A percentile compares a stretch with the other conserved stretches of the same genome.
phyloP scores from a whole-genome alignment of 2,888 invertebrate genomes.

The Miltochrista miniata region DNA sequence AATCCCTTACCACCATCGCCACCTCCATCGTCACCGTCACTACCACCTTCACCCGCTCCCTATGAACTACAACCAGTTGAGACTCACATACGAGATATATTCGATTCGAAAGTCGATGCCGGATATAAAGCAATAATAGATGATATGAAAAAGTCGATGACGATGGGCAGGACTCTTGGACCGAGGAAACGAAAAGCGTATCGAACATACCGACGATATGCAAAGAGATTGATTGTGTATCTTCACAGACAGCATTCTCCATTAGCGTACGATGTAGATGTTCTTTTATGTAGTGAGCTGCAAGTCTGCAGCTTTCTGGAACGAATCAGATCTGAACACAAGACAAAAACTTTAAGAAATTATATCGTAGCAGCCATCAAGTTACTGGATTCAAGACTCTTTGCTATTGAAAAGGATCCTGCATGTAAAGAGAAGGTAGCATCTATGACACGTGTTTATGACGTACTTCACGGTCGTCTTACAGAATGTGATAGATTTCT shows the following conservation, averaged over 20 bases:
- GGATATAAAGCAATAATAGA: conserved; percentile 81
- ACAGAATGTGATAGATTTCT: conserved; percentile 74
- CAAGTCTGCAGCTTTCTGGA: conserved; percentile 78
- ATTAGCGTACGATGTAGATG: conserved; percentile 78
- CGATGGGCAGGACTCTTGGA: conserved; percentile 75
- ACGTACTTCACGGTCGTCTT: conserved; percentile 70
- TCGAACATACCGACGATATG: conserved; percentile 76
- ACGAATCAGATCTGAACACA: conserved; percentile 74
- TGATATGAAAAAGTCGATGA: conserved; percentile 82
- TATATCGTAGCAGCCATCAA: conserved; percentile 80
- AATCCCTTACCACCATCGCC: conserved; percentile 72
- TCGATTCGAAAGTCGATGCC: conserved; percentile 80
- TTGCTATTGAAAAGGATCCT: conserved; percentile 79
- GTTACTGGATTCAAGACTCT: conserved; percentile 74
- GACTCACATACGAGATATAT: conserved; percentile 73
- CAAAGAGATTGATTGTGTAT: conserved; percentile 75
- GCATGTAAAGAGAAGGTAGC: conserved; percentile 78
- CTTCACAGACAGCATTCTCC: conserved; percentile 79
- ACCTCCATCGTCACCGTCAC: conserved; percentile 73
- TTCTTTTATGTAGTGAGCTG: conserved; percentile 74
- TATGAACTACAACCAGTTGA: conserved; percentile 76
- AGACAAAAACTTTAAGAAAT: conserved; percentile 76
- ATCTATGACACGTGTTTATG: conserved; percentile 78
- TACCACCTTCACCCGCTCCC: conserved; percentile 74
- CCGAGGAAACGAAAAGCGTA: conserved; percentile 77